Conservation (phyloP, 2,797 vertebrate genomes). For the Sciaenops ocellatus region DNA sequence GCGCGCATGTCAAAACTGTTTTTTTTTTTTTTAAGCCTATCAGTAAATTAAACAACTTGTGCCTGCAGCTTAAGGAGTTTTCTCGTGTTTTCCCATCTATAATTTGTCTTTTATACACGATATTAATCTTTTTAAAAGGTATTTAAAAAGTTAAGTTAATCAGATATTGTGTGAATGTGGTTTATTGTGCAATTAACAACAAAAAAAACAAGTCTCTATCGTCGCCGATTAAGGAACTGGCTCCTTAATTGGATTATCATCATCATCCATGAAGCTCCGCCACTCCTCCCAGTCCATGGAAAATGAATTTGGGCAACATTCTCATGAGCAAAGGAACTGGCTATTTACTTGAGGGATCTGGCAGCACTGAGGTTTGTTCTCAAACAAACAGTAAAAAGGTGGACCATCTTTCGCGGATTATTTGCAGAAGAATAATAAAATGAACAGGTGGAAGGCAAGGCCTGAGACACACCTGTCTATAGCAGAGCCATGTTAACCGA, state of each 20-base stretch:
- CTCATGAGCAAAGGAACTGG: conserved; percentile 41
- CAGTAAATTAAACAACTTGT: neutral
- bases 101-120: neutral
- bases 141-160: neutral
- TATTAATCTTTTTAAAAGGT: neutral
- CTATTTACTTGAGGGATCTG: conserved; percentile 39
- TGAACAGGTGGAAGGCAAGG: conserved; percentile 85
- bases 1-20: neutral
- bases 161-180: neutral
- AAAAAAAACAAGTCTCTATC: too few relatives aligned
- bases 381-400: conserved; percentile 85
- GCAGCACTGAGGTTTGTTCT: conserved; percentile 68
- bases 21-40: neutral
- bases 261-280: neutral
- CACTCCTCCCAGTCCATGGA: neutral
- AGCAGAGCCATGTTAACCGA: conserved; percentile 72
- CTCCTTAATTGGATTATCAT: too few relatives aligned
- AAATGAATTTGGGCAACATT: conserved; percentile 31
- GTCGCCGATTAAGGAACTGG: too few relatives aligned
- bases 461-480: conserved; percentile 82
- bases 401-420: conserved; percentile 67
- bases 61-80: rapidly evolving
- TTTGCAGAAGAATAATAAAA: conserved; percentile 86
- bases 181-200: neutral
- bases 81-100: neutral